A percentile compares a stretch with the other conserved stretches of the same genome.
Evolutionary conservation across 2,888 invertebrate genomes (phyloP).

Genomic region (Caenorhabditis panamensis): DNA sequence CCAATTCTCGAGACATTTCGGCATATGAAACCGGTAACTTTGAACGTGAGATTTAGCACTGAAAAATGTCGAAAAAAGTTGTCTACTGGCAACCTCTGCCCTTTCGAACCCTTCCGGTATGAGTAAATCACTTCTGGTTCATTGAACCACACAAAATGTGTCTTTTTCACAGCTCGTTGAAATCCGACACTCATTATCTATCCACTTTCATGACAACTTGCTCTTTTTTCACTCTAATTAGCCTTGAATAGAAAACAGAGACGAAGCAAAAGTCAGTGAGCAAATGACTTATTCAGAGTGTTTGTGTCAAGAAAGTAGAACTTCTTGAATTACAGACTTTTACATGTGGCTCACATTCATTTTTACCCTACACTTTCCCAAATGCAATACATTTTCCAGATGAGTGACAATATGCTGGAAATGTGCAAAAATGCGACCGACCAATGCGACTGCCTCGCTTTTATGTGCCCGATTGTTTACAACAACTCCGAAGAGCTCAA

Average conservation of each 20-base stretch:
- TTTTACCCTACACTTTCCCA: not conserved
- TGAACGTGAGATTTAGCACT: no score
- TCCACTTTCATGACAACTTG: not conserved
- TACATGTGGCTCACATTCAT: not conserved
- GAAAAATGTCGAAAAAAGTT: not conserved
- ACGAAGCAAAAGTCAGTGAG: constrained; percentile 28
- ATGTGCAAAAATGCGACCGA: constrained; percentile 42
- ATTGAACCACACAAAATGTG: constrained; percentile 23
- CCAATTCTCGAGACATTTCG: not conserved
- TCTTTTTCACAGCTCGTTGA: constrained; percentile 21
- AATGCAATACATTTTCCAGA: constrained; percentile 17
- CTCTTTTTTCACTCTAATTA: constrained; percentile 21
- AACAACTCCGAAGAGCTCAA: constrained; percentile 60
- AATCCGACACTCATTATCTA: constrained; percentile 47
- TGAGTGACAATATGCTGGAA: constrained; percentile 47
- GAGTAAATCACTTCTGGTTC: constrained; percentile 43
- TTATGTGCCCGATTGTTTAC: constrained; percentile 60
- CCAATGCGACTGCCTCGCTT: constrained; percentile 59
- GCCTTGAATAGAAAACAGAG: constrained; percentile 13
- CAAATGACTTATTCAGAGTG: constrained; percentile 40
- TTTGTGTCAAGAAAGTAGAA: not conserved
- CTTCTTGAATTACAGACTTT: constrained; percentile 13
- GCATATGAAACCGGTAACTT: constrained; percentile 3
- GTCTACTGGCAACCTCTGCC: constrained; percentile 39
- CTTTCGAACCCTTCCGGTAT: constrained; percentile 32